Conservation (phyloP, 1,140 invertebrate genomes). For the Theocolax elegans region DNA sequence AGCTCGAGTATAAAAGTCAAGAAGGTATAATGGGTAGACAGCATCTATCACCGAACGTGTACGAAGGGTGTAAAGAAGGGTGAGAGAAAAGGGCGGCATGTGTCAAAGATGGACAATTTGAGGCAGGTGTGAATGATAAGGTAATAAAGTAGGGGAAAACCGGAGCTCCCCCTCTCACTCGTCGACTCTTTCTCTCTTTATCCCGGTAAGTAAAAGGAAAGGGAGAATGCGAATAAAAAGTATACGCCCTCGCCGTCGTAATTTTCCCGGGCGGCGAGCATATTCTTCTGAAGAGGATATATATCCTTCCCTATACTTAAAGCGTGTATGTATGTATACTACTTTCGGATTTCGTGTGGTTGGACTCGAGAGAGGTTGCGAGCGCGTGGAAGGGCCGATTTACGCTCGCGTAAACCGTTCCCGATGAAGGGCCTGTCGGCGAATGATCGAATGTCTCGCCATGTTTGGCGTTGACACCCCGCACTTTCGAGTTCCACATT, state of each 20-base stretch:
- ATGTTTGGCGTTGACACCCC: slow-evolving; percentile 19
- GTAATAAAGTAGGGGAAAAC: neutral
- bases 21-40: too few relatives aligned
- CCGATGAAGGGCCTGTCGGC: neutral
- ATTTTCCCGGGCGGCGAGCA: too few relatives aligned
- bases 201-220: too few relatives aligned
- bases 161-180: neutral
- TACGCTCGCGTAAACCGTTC: neutral
- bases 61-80: too few relatives aligned
- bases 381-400: too few relatives aligned
- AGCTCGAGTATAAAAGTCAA: neutral
- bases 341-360: too few relatives aligned
- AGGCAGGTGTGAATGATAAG: slow-evolving; percentile 17
- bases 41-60: too few relatives aligned
- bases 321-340: neutral
- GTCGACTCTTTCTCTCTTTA: too few relatives aligned
- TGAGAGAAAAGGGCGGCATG: too few relatives aligned
- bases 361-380: too few relatives aligned
- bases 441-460: slow-evolving; percentile 6
- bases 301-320: neutral
- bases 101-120: neutral
- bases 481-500: slow-evolving; percentile 15
- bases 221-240: neutral
- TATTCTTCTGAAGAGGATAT: too few relatives aligned
- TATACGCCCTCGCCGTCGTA: neutral